These are phyloP conservation scores for Pinna nobilis DNA, from an alignment of 1,140 invertebrate genomes.

Conservation along the genomic window DNA sequence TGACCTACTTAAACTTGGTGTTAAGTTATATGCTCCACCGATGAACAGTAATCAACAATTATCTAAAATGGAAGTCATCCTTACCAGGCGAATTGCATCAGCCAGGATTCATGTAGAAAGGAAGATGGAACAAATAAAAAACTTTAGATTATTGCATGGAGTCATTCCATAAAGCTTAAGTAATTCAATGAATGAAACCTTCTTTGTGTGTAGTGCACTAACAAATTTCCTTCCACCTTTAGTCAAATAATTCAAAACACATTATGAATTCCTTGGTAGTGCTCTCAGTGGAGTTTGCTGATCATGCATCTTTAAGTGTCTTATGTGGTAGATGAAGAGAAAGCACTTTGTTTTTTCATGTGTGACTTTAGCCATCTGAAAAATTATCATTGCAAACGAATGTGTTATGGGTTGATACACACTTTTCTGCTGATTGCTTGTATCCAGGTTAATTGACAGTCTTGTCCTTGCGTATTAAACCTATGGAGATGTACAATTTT, in stretches of 20 bases:
- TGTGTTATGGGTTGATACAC: no score
- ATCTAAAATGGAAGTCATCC: conserved; percentile 30
- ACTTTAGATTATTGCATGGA: conserved; percentile 40
- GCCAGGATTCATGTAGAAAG: conserved; percentile 40
- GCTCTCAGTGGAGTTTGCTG: no score
- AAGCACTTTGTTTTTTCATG: no score
- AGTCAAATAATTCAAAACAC: not conserved
- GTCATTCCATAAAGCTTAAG: conserved; percentile 29
- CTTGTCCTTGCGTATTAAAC: no score
- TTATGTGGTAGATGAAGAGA: no score
- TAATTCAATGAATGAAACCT: conserved; percentile 25
- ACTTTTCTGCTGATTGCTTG: no score
- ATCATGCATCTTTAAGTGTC: no score
- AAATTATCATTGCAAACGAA: no score
- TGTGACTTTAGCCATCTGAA: no score
- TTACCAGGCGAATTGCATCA: conserved; percentile 38
- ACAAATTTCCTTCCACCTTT: conserved; percentile 41
- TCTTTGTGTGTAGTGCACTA: conserved; percentile 27
- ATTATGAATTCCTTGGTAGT: no score
- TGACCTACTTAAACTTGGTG: conserved; percentile 19
- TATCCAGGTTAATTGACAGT: no score
- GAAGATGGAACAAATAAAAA: conserved; percentile 47
- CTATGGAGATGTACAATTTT: no score
- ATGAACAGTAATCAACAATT: conserved; percentile 37
- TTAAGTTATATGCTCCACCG: conserved; percentile 40